These are phyloP conservation scores for Anguilla rostrata DNA, from an alignment of 2,113 vertebrate species.

Conservation along the genomic window DNA sequence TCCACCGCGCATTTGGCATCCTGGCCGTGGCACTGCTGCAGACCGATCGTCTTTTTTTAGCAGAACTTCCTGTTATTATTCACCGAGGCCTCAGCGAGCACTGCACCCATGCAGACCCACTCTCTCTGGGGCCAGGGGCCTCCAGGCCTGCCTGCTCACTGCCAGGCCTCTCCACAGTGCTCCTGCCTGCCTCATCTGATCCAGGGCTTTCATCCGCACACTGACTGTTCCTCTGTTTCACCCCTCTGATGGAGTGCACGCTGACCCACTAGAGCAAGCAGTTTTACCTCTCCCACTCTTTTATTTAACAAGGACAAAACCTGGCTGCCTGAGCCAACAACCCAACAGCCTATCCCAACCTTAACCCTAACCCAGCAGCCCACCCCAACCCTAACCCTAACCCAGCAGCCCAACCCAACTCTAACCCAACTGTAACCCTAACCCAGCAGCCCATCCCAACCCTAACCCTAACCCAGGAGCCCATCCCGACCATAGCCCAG, in stretches of 20 bases:
- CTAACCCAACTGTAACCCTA: too few species aligned
- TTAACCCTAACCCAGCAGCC: too few species aligned
- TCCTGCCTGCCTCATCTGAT: conserved; percentile 23
- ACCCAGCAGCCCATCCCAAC: too few species aligned
- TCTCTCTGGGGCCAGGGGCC: background rate
- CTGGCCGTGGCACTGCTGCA: background rate
- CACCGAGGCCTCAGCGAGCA: background rate
- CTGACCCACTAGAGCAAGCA: background rate
- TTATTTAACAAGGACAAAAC: conserved; percentile 61
- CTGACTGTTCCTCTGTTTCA: conserved; percentile 16
- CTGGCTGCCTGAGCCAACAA: background rate
- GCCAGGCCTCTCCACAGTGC: background rate
- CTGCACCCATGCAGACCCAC: background rate
- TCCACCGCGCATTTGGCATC: conserved; percentile 24
- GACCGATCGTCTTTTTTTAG: background rate
- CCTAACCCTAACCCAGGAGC: too few species aligned
- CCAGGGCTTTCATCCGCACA: conserved; percentile 23
- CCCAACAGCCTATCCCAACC: too few species aligned
- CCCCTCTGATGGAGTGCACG: conserved; percentile 27
- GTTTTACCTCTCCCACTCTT: conserved; percentile 33
- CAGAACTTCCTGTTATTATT: background rate
- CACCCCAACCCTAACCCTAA: too few species aligned
- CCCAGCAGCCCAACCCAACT: too few species aligned
- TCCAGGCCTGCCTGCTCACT: conserved; percentile 18
- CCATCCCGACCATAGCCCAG: too few species aligned